These are phyloP conservation scores for Felis chaus DNA, from an alignment of 2,113 vertebrate genomes.

Conservation along the genomic window DNA sequence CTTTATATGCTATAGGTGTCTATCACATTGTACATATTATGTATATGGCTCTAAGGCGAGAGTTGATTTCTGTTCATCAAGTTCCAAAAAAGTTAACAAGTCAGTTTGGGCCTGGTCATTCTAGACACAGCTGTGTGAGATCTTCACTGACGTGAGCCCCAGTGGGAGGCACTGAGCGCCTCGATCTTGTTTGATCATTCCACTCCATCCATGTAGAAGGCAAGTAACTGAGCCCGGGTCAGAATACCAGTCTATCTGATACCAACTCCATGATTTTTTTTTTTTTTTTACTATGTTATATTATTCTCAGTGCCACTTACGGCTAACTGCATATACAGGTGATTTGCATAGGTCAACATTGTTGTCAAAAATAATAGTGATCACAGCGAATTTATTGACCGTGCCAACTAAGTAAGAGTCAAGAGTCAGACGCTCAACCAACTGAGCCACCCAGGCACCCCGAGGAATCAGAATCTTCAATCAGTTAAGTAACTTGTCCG, in stretches of 20 bases:
- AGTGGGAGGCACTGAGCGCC: not conserved
- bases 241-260: not conserved
- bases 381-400: not conserved
- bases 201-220: not conserved
- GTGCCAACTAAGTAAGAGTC: not conserved
- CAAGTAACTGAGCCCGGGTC: not conserved
- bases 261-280: not conserved
- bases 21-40: not conserved
- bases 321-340: not conserved
- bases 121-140: not conserved
- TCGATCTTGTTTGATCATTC: not conserved
- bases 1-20: not conserved
- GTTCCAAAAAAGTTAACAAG: not conserved
- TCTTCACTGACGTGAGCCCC: not conserved
- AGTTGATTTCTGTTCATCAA: not conserved
- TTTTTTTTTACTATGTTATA: not conserved
- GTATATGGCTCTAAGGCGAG: not conserved
- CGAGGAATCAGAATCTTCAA: not conserved
- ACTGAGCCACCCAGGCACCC: too few relatives aligned
- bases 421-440: too few relatives aligned
- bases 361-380: not conserved
- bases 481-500: not conserved
- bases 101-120: not conserved
- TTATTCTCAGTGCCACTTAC: not conserved
- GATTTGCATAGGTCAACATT: not conserved